Evolutionary conservation across 2,888 invertebrate genomes (phyloP), one percentile per base, ranked within the genome.

Genomic region (Zaprionus lineosus): DNA sequence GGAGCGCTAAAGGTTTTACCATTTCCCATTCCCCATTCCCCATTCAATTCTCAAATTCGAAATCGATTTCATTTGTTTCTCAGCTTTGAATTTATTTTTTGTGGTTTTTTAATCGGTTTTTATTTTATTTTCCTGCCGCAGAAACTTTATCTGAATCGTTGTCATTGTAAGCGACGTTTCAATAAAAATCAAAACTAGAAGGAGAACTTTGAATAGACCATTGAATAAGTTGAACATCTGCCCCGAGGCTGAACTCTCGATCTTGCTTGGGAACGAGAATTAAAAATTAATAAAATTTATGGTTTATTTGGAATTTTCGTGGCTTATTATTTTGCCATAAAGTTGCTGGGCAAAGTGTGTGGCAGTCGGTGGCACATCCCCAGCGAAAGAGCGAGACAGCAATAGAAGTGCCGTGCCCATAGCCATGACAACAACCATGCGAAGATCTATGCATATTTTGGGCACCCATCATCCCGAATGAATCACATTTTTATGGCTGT

Each of bases 281-380:
- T 62, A 58, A 58, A 69, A 63, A 82, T 78, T 78, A 82, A 78
- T 79, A 71, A 81, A 84, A 77, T 84, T 84, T 79, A 82, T 79
- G 82, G 83, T 71, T 84, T 74, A 77, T 84, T 82, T 66, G 74
- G 59, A 82, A 79, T 64, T 61, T 75, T 55, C 62, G 62, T 76
- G 56, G 55, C 64, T 66, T 78, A 79, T 84, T 79, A 84, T 71
- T 77, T 78, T 69, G 82, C 82, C 78, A 84, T 84, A 78, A 84
- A 78, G 51, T 46, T 61, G 69, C 48, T 51, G 51, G 62, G 73
- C 62, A 55, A 64, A 60, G 63, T 74, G 78, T 69, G 58, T 71
- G 70, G 67, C 67, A 71, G 55, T 72, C 67, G 67, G 72, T 68
- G 68, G 68, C 68, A 71, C 65, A 57, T 19, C 40, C 53, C 29